Evolutionary conservation across 2,888 invertebrate species (phyloP).

Genomic region (Hanleya hanleyi): DNA sequence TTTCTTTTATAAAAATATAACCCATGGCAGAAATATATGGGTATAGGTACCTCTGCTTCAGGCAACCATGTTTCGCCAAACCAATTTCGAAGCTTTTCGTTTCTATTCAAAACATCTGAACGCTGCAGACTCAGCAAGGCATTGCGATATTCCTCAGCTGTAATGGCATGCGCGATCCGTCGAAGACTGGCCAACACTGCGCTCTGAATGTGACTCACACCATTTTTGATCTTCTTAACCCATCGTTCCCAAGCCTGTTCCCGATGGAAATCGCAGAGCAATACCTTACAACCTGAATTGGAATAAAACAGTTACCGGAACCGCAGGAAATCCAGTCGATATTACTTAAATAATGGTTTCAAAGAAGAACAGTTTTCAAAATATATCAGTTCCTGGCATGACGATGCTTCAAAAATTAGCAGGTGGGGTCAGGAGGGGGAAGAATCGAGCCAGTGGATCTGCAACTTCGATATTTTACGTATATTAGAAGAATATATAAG

Average conservation of each 20-base stretch:
- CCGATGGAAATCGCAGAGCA: slow-evolving; percentile 31
- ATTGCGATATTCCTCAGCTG: not conserved
- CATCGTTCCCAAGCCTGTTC: slow-evolving; percentile 30
- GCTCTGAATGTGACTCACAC: slow-evolving; percentile 4
- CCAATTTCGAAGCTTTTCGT: not conserved
- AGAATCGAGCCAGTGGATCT: too few relatives aligned
- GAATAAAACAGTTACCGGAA: too few relatives aligned
- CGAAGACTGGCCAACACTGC: slow-evolving; percentile 3
- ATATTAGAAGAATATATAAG: too few relatives aligned
- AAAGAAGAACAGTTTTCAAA: too few relatives aligned
- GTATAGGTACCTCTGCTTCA: not conserved
- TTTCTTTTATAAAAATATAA: too few relatives aligned
- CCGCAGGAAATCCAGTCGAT: too few relatives aligned
- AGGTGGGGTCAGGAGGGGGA: too few relatives aligned
- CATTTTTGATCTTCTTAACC: slow-evolving; percentile 20
- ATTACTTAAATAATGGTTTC: too few relatives aligned
- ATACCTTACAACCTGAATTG: slow-evolving; percentile 11
- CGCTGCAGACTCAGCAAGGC: not conserved
- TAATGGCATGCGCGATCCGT: not conserved
- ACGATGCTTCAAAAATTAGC: too few relatives aligned
- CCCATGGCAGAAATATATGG: too few relatives aligned
- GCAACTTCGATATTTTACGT: too few relatives aligned
- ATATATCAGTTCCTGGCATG: too few relatives aligned
- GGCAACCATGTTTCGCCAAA: not conserved
- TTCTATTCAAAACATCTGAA: not conserved